Percentiles rank a stretch among this genome's conserved stretches.
These are phyloP conservation scores for Acipenser transmontanus DNA, from an alignment of 2,797 vertebrate species.

Conservation along the genomic window DNA sequence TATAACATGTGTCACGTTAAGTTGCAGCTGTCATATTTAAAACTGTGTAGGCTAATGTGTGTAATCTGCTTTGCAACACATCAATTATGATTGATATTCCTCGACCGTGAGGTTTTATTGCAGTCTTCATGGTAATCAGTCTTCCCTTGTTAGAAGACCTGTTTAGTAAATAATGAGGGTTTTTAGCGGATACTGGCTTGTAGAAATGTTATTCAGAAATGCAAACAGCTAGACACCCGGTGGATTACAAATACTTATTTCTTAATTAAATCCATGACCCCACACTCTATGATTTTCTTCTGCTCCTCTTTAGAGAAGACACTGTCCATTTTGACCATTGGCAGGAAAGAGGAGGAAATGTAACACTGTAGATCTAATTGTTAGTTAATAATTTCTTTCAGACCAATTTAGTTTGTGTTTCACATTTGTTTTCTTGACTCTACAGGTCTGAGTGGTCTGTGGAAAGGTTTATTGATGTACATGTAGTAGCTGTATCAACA, in stretches of 20 bases:
- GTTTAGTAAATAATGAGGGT: conserved; percentile 76
- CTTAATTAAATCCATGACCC: conserved; percentile 14
- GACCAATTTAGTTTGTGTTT: no score
- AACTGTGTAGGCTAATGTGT: conserved; percentile 75
- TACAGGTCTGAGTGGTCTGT: no score
- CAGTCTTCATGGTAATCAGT: conserved; percentile 65
- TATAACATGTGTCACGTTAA: conserved; percentile 76
- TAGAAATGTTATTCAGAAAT: conserved; percentile 35
- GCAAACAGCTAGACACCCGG: conserved; percentile 17
- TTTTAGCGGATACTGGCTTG: conserved; percentile 47
- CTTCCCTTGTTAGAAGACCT: conserved; percentile 70
- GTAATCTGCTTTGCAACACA: conserved; percentile 81
- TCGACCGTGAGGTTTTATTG: conserved; percentile 44
- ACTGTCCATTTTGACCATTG: background rate
- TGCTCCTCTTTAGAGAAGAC: conserved; percentile 7
- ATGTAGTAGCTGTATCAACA: no score
- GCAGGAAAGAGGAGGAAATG: no score
- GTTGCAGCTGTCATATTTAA: conserved; percentile 71
- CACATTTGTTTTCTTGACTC: no score
- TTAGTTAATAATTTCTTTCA: no score
- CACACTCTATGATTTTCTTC: background rate
- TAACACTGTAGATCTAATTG: no score
- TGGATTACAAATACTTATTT: conserved; percentile 10
- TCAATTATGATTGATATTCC: conserved; percentile 77
- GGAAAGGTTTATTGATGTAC: no score